Conservation (phyloP, 37 sponge, comb jelly and placozoan species). For the Tethya wilhelma region DNA sequence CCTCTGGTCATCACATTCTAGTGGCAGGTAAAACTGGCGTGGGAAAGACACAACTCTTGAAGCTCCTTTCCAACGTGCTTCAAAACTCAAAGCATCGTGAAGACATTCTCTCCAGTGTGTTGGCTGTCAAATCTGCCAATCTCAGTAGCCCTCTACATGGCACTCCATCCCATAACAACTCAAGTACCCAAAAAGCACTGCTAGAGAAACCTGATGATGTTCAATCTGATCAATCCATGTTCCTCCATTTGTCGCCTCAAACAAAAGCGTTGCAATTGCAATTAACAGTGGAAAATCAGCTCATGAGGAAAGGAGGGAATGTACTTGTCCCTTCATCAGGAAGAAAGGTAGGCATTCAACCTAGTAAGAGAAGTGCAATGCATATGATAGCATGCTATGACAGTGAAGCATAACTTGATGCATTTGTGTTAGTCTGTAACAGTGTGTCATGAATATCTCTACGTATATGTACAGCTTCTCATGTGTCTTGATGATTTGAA, state of each 20-base stretch:
- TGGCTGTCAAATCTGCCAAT: too few species aligned
- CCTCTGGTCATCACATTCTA: conserved; percentile 21
- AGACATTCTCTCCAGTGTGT: background rate
- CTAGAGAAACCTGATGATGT: background rate
- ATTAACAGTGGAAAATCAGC: background rate
- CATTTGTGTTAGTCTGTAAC: too few species aligned
- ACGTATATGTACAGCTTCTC: conserved; percentile 31
- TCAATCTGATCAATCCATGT: background rate
- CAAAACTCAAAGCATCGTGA: background rate
- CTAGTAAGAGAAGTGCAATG: background rate
- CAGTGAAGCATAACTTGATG: too few species aligned
- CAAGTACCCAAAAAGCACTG: background rate
- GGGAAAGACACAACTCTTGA: conserved; percentile 38
- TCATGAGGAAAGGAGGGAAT: background rate
- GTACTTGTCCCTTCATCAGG: background rate
- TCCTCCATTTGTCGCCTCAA: conserved; percentile 11
- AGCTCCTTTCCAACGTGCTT: background rate
- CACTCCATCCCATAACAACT: background rate
- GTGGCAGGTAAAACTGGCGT: conserved; percentile 49
- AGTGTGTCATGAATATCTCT: background rate
- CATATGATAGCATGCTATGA: too few species aligned
- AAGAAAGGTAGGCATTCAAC: background rate
- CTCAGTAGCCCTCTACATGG: background rate
- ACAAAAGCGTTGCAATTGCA: background rate
- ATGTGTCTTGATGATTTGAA: conserved; percentile 77